Evolutionary conservation across 2,113 vertebrate species (phyloP).

Genomic region (Rhinopomastus cyanomelas): DNA sequence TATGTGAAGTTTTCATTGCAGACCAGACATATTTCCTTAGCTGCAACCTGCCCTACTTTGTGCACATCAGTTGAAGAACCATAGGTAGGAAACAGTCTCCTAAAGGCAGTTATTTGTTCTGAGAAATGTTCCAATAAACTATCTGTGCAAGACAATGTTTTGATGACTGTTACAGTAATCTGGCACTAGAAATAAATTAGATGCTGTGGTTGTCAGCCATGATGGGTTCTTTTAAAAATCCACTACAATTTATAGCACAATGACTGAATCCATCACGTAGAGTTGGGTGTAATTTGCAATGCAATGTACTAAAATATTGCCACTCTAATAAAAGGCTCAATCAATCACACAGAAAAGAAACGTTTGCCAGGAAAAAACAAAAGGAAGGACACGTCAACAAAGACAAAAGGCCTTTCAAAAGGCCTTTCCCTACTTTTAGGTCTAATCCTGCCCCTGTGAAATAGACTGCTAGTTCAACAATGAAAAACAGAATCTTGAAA

Average conservation of each 20-base stretch:
- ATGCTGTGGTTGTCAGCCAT: not conserved
- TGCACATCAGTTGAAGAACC: not conserved
- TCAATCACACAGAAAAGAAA: not conserved
- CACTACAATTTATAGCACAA: not conserved
- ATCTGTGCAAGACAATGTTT: not conserved
- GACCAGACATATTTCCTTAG: not conserved
- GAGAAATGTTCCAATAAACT: not conserved
- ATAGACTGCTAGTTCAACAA: not conserved
- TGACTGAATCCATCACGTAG: not conserved
- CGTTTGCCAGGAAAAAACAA: not conserved
- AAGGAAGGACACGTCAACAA: not conserved
- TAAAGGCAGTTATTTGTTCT: not conserved
- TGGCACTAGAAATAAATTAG: constrained; percentile 2
- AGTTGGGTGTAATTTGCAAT: not conserved
- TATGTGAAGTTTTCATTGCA: not conserved
- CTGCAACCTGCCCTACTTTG: not conserved
- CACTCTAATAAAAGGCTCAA: not conserved
- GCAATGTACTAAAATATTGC: not conserved
- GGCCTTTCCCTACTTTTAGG: not conserved
- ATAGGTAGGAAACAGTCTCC: not conserved
- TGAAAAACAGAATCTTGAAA: not conserved
- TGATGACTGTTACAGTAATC: not conserved
- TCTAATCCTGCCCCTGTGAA: not conserved
- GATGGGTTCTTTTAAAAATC: not conserved
- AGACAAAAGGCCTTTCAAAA: not conserved